Percentiles rank a stretch among this genome's conserved stretches.
Conservation (phyloP, 2,113 vertebrate genomes). For the Chaetodon trifascialis region DNA sequence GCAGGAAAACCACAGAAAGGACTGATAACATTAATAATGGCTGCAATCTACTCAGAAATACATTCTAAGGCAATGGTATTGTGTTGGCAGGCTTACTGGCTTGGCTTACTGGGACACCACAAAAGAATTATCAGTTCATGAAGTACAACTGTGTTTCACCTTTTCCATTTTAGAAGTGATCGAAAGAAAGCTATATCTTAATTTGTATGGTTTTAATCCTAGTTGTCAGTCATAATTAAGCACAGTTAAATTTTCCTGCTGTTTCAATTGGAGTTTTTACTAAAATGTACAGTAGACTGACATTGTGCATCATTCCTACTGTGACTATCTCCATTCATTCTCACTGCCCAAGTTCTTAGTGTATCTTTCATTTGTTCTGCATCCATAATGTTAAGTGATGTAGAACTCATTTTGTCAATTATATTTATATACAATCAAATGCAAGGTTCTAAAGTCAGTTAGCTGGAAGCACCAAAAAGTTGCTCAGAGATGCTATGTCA, state of each 20-base stretch:
- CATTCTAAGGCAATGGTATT: not conserved
- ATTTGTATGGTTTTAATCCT: not conserved
- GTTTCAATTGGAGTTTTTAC: not conserved
- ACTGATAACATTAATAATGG: not conserved
- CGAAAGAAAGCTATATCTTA: not conserved
- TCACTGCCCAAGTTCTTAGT: not conserved
- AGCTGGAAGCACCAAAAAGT: constrained; percentile 26
- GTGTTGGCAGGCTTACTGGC: not conserved
- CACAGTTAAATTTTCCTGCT: not conserved
- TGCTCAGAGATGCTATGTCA: not conserved
- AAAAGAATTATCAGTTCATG: not conserved
- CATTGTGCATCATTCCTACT: constrained; percentile 9
- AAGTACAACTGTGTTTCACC: not conserved
- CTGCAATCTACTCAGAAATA: constrained; percentile 11
- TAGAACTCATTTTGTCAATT: constrained; percentile 10
- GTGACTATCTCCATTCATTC: constrained; percentile 14
- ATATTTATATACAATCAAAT: constrained; percentile 18
- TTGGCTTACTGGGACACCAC: not conserved
- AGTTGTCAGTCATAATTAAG: constrained; percentile 3
- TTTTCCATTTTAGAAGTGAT: not conserved
- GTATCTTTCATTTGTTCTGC: constrained; percentile 22
- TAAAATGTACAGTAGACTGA: not conserved
- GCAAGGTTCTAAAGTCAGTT: constrained; percentile 6
- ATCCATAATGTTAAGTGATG: constrained; percentile 19
- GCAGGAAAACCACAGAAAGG: not conserved